These are phyloP conservation scores for Elmis aenea DNA, from an alignment of 2,888 invertebrate genomes.

Conservation along the genomic window DNA sequence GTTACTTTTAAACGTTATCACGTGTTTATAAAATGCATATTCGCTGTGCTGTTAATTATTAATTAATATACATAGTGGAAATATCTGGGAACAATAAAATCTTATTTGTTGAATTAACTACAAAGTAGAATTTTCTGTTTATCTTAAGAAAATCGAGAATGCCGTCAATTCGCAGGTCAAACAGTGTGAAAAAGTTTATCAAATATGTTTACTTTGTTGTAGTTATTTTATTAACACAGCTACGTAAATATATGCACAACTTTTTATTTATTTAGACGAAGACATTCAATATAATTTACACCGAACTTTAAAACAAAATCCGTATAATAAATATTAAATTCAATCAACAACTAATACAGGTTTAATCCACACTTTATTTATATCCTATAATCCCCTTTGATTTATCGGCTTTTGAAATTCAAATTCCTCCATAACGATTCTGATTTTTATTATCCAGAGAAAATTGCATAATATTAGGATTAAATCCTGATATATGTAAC, in stretches of 20 bases:
- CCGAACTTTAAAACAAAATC: slow-evolving; percentile 13
- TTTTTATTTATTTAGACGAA: slow-evolving; percentile 1
- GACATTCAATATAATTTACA: slow-evolving; percentile 11
- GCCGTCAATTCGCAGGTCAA: too few species aligned
- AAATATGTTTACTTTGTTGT: too few species aligned
- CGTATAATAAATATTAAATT: slow-evolving; percentile 24
- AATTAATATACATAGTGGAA: too few species aligned
- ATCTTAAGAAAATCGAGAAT: too few species aligned
- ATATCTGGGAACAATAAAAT: too few species aligned
- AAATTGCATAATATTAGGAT: slow-evolving; percentile 12
- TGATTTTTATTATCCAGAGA: slow-evolving; percentile 12
- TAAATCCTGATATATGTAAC: slow-evolving; percentile 15
- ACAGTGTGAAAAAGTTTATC: too few species aligned
- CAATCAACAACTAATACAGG: slow-evolving; percentile 22
- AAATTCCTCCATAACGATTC: slow-evolving; percentile 10
- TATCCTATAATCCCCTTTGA: slow-evolving; percentile 22
- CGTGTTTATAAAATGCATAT: too few species aligned
- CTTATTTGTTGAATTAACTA: too few species aligned
- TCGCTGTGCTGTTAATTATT: too few species aligned
- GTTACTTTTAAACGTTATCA: too few species aligned
- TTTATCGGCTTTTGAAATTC: slow-evolving; percentile 23
- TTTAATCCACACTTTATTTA: slow-evolving; percentile 23
- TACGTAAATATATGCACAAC: not conserved
- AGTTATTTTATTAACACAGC: too few species aligned
- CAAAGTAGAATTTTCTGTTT: too few species aligned